Evolutionary conservation across 2,113 vertebrate species (phyloP).

Genomic region (Prinia subflava): DNA sequence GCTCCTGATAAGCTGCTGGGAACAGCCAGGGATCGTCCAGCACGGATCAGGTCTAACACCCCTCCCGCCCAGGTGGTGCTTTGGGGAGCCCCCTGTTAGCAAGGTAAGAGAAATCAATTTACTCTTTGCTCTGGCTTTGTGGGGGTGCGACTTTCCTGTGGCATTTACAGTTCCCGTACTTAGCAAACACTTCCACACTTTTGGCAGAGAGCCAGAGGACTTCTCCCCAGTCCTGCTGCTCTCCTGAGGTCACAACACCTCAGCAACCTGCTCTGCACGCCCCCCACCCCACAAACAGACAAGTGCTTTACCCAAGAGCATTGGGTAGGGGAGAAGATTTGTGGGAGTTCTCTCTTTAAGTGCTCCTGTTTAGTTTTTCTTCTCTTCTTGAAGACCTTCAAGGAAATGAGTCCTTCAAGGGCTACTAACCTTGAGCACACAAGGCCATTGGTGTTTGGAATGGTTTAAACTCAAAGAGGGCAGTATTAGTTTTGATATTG

Average conservation of each 20-base stretch:
- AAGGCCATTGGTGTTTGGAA: neutral
- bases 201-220: neutral
- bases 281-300: neutral
- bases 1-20: too few relatives aligned
- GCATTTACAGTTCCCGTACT: too few relatives aligned
- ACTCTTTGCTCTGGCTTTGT: neutral
- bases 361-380: neutral
- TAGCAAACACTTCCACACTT: too few relatives aligned
- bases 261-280: fast-evolving
- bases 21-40: too few relatives aligned
- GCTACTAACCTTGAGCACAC: too few relatives aligned
- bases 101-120: neutral
- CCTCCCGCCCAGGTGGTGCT: too few relatives aligned
- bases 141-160: neutral
- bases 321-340: fast-evolving
- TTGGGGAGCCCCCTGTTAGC: too few relatives aligned
- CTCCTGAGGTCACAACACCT: fast-evolving
- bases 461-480: too few relatives aligned
- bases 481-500: neutral
- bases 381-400: neutral
- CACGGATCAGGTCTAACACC: too few relatives aligned
- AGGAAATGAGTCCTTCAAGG: neutral
- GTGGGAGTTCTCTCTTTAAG: neutral
- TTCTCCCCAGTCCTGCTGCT: neutral
- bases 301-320: neutral